Percentiles rank a stretch among this genome's conserved stretches.
phyloP scores from a whole-genome alignment of 2,888 invertebrate genomes.

The Deroplatys truncata region DNA sequence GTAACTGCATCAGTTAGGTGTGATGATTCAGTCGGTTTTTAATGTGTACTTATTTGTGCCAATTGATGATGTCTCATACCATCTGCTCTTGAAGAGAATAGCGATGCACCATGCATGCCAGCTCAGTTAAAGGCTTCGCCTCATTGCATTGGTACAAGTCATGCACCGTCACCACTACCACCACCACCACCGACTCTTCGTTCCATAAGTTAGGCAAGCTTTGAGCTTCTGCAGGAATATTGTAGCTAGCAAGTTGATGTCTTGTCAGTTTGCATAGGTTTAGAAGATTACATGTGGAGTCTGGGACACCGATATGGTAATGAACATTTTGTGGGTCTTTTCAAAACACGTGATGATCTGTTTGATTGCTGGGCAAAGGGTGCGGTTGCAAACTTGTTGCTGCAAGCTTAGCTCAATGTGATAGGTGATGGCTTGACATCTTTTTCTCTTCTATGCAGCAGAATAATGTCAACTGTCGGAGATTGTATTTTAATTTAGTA shows the following conservation, averaged over 20 bases:
- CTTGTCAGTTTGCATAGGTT: constrained; percentile 7
- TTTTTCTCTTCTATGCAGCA: constrained; percentile 13
- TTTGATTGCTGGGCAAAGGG: not conserved
- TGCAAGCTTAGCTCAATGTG: constrained; percentile 27
- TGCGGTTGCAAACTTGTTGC: constrained; percentile 16
- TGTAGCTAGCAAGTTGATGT: constrained; percentile 13
- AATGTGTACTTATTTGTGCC: constrained; percentile 28
- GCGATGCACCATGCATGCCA: constrained; percentile 2
- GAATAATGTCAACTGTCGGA: not conserved
- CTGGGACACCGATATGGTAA: not conserved
- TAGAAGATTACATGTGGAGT: constrained; percentile 11
- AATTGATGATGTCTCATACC: not conserved
- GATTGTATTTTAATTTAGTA: constrained; percentile 4
- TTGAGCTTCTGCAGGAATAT: constrained; percentile 19
- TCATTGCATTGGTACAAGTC: not conserved
- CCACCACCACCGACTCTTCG: constrained; percentile 3
- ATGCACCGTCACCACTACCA: constrained; percentile 1
- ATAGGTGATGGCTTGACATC: constrained; percentile 19
- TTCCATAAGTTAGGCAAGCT: constrained; percentile 14
- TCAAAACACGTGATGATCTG: too few relatives aligned
- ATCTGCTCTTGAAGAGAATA: not conserved
- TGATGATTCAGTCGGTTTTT: constrained; percentile 13
- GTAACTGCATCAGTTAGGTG: not conserved
- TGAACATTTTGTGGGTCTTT: not conserved
- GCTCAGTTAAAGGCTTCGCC: constrained; percentile 1